Evolutionary conservation across 2,888 invertebrate species (phyloP), one percentile per base, ranked within the genome.

Genomic region (Coenonympha arcania): DNA sequence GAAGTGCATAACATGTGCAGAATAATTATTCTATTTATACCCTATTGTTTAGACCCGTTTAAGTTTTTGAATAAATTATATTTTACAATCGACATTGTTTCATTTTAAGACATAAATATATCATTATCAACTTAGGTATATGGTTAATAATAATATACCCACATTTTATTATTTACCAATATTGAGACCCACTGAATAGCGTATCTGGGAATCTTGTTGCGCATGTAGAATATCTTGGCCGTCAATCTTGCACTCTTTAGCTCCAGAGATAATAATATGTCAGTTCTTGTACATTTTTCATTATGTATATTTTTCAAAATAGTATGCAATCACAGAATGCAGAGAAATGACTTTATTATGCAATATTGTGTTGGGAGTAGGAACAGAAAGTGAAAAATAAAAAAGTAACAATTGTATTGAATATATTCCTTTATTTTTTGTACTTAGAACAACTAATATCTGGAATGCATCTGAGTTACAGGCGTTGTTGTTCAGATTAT

Each of bases 341-440:
- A n/a, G n/a, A n/a, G n/a, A n/a, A n/a, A n/a, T n/a, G n/a, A n/a
- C n/a, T n/a, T n/a, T n/a, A n/a, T n/a, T n/a, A n/a, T n/a, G n/a
- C n/a, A n/a, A n/a, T n/a, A n/a, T n/a, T n/a, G n/a, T n/a, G n/a
- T n/a, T n/a, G n/a, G 30, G 2, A 31, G 9, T 8, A 3, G 31
- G 8, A 8, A 9, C 3, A 33, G 16, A 8, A 8, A 8, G 15
- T 3, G 8, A 20, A 26, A 50, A 45, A 56, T 57, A 52, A 59
- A 69, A 63, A 60, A 33, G 4, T 9, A 2, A 44, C 54, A 42
- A 57, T n/a, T 28, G 39, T 59, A 62, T 68, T 63, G 65, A 76
- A 77, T 80, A 79, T 76, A 76, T 66, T 69, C 68, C 66, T 79
- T 80, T 77, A 77, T 78, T 60, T 70, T 78, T 81, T 79, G 79